Base-by-base conservation (phyloP, 2,888 invertebrate species). In the Dendrolimus houi region DNA sequence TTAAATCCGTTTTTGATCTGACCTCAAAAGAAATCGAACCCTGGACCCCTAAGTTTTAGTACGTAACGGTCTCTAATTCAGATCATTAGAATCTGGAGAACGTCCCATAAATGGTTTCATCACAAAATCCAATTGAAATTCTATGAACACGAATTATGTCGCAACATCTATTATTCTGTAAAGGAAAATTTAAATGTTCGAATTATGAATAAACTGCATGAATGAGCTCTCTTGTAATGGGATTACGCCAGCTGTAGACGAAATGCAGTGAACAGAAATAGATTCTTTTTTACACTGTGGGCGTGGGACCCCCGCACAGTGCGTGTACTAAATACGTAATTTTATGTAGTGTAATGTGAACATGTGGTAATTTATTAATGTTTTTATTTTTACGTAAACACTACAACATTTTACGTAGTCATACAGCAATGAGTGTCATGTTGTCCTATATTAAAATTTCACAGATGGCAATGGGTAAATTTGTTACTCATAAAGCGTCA, bases 201-300 rank as follows among this genome's bases (percentile, higher is more conserved):
- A 47, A 47, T 47, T 10, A 47, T 47, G 12, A 47, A 47, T 47
- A 47, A 47, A 47, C 9, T 47, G 9, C 9, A 56, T 58, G 58
- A 57, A 59, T 57, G 55, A 56, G 41, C 54, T 9, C 7, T 9
- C 7, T 9, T 56, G 56, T 61, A 63, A 60, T 58, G 52, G 55
- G 57, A 54, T 7, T 52, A 14, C 52, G 52, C 59, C 61, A 62
- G 60, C 60, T 63, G 61, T 56, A 57, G 42, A 56, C 59, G 42
- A 56, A 62, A 60, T 58, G 55, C 55, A 52, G 55, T 55, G 52
- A 29, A 52, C 52, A 29, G 55, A 55, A 55, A 55, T 55, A 55
- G 40, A 55, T 9, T 52, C 3, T 47, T 12, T 47, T 47, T 47
- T 17, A 54, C n/a, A 29, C 29, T 17, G 12, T 41, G 17, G 47